Base-by-base conservation (phyloP, 2,888 invertebrate genomes). In the Odontomyia ornata region DNA sequence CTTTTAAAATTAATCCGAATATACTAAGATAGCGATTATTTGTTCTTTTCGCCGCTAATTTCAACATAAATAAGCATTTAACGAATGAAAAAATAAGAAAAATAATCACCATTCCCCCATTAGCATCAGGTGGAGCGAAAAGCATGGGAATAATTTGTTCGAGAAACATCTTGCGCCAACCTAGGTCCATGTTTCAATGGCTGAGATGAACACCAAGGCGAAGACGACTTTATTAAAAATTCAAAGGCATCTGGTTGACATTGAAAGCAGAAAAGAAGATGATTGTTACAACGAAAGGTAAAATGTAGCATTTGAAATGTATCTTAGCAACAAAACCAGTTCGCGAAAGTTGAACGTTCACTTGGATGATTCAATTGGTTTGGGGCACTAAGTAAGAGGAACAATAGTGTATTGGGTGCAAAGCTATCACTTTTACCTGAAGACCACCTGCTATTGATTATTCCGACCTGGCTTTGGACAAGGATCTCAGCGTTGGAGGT, bases 261-360 rank as follows among this genome's bases (percentile, higher is more conserved):
- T 71, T 71, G 71, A 47, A 52, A 25, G 71, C 25, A 27, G 47
- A 25, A 27, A 65, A 65, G n/a, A 23, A 28, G 60, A 25, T 60
- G n/a, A n/a, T n/a, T n/a, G n/a, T n/a, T 60, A 23, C 15, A 23
- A 25, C 5, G 60, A 60, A 25, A n/a, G 60, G 21, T 4, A 21
- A 25, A 60, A 21, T 4, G 15, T 23, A 5, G 60, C 18, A 60
- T 25, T 11, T 25, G 21, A 18, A 52, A 25, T 25, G 60, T 11
- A 62, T 65, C 65, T 65, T 65, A 46, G 71, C 21, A 71, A 71
- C 47, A 47, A 52, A 71, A 71, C 71, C 71, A 71, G 71, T 71
- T 71, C 71, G 27, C 60, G 11, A 60, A 60, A 60, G 60, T 60
- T 25, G 60, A n/a, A 13, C 60, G 60, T 60, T 60, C 60, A 60